Percentiles rank a stretch among this genome's conserved stretches.
Conservation (phyloP, 2,113 vertebrate species). For the Leptobrachium ailaonicum region DNA sequence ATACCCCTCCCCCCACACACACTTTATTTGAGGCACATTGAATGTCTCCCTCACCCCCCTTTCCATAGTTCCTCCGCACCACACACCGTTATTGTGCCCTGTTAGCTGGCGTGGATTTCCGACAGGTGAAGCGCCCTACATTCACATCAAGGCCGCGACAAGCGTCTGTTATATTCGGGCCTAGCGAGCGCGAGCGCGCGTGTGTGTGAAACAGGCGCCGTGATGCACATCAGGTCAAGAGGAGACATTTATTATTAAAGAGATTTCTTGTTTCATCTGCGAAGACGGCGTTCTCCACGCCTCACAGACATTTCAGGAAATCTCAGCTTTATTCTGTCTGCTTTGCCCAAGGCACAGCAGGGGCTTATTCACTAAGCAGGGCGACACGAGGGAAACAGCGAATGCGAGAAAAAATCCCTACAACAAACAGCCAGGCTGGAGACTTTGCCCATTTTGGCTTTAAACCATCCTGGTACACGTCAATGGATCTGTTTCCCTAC, state of each 20-base stretch:
- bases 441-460: too few relatives aligned
- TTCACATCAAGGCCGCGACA: neutral
- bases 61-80: too few relatives aligned
- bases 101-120: neutral
- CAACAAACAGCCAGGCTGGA: too few relatives aligned
- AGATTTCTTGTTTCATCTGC: conserved; percentile 31
- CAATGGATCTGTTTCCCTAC: too few relatives aligned
- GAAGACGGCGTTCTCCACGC: conserved; percentile 20
- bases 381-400: too few relatives aligned
- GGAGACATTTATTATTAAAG: conserved; percentile 42
- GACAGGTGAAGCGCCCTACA: neutral
- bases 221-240: conserved; percentile 16
- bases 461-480: too few relatives aligned
- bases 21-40: too few relatives aligned
- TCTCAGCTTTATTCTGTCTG: conserved; percentile 7
- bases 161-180: neutral
- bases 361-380: too few relatives aligned
- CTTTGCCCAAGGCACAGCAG: neutral
- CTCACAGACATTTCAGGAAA: conserved; percentile 27
- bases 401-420: too few relatives aligned
- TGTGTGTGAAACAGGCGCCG: neutral
- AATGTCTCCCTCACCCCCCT: too few relatives aligned
- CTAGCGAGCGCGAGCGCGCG: neutral
- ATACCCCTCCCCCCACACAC: too few relatives aligned
- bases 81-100: too few relatives aligned